Percentiles rank a stretch among this genome's conserved stretches.
These are phyloP conservation scores for Cydia fagiglandana DNA, from an alignment of 1,140 invertebrate species.

Conservation along the genomic window DNA sequence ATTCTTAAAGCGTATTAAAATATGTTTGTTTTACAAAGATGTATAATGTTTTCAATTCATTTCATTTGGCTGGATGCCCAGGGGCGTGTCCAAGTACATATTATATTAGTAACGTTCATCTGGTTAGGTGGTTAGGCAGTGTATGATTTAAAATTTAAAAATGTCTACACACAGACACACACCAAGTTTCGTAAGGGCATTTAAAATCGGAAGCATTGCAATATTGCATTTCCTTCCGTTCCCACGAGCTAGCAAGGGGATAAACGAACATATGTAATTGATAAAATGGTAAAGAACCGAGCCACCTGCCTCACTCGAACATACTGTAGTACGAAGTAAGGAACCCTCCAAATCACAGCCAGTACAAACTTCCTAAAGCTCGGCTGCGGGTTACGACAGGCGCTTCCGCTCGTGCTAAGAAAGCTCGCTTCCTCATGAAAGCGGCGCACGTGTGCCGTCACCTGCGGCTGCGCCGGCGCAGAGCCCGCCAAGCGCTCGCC, in stretches of 20 bases:
- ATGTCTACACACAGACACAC: no score
- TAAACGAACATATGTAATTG: neutral
- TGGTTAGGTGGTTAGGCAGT: neutral
- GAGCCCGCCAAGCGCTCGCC: constrained; percentile 63
- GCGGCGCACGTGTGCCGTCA: constrained; percentile 67
- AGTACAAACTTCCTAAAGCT: constrained; percentile 41
- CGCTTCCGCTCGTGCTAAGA: constrained; percentile 71
- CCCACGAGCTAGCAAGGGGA: neutral
- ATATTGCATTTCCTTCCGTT: neutral
- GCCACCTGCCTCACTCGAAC: neutral
- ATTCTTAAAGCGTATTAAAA: neutral
- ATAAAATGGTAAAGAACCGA: neutral
- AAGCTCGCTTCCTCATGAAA: constrained; percentile 68
- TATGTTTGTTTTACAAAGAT: constrained; percentile 3
- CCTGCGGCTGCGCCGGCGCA: constrained; percentile 59
- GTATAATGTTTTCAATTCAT: constrained; percentile 21
- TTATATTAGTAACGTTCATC: neutral
- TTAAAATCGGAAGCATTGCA: neutral
- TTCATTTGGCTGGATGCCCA: constrained; percentile 21
- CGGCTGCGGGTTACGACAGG: constrained; percentile 35
- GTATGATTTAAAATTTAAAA: neutral
- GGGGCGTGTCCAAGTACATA: neutral
- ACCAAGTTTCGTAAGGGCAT: neutral
- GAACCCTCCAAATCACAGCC: constrained; percentile 9
- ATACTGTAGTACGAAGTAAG: neutral